These are phyloP conservation scores for Torymus aiolomorphi DNA, from an alignment of 2,888 invertebrate genomes.

Conservation along the genomic window DNA sequence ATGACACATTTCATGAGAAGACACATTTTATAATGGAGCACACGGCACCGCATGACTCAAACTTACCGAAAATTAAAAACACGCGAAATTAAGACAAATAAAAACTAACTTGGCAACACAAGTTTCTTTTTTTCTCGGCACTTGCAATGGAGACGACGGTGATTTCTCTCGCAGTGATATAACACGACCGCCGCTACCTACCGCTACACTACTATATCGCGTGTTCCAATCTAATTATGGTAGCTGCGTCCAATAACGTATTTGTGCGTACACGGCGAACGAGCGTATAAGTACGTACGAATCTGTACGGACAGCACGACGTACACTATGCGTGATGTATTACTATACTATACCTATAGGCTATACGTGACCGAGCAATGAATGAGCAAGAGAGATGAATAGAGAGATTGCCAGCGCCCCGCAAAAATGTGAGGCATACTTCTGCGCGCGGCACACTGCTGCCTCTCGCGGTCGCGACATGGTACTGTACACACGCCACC, in stretches of 20 bases:
- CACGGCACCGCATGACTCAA: constrained; percentile 46
- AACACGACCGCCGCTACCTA: neutral
- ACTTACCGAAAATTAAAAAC: constrained; percentile 11
- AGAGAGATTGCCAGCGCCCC: too few relatives aligned
- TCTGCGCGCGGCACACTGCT: too few relatives aligned
- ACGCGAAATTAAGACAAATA: constrained; percentile 22
- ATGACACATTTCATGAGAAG: constrained; percentile 43
- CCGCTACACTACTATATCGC: neutral
- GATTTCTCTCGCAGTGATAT: constrained; percentile 16
- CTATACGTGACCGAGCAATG: neutral
- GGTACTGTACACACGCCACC: too few relatives aligned
- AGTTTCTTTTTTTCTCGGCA: too few relatives aligned
- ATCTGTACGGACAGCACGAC: too few relatives aligned
- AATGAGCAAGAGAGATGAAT: neutral
- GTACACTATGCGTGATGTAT: too few relatives aligned
- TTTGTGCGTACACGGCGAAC: too few relatives aligned
- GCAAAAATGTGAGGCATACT: too few relatives aligned
- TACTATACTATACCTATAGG: too few relatives aligned
- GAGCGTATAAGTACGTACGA: too few relatives aligned
- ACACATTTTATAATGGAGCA: constrained; percentile 36
- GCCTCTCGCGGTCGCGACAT: too few relatives aligned
- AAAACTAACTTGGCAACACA: neutral
- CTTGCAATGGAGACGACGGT: too few relatives aligned
- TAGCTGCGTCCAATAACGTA: neutral
- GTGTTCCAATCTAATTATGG: constrained; percentile 28